Base-by-base conservation (phyloP, 2,113 vertebrate species). In the Odontophorus gujanensis region DNA sequence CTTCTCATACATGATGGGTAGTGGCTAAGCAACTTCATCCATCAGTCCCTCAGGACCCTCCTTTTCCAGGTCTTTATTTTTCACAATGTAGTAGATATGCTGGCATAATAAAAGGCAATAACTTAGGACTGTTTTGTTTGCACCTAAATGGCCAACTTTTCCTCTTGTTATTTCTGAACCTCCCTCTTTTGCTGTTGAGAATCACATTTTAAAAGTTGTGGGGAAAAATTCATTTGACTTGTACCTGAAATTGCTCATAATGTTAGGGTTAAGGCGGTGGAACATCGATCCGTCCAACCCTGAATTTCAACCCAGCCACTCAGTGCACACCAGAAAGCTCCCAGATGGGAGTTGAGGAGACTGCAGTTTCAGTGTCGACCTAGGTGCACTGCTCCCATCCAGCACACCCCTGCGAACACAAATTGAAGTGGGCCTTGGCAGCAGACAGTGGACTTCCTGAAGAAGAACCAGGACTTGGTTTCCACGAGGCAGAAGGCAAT, bases 51-150 rank as follows among this genome's bases (percentile, higher is more conserved):
- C 24, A 26, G 36, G 14, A 62, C 24, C 24, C 15, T 63, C 36
- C 36, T 63, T 63, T 63, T 7, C 51, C 78, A 87, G 7, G n/a
- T 77, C 63, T 91, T 74, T 81, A 4, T 91, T 93, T 93, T 92
- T 40, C 65, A 83, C 13, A 30, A 42, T 26, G 63, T 21, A 42
- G 78, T 32, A 85, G 45, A 82, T 43, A 18, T 67, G 34, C 50
- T 61, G 25, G 57, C 73, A 32, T 43, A 87, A 62, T 45, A 26
- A 80, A 59, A 83, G 32, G 47, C 32, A 51, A 73, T n/a, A 74
- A 80, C 69, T 92, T 83, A 79, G 22, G 22, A 77, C 22, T 77
- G 0, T 67, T 92, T 85, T 75, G 30, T 28, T 75, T 63, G 40
- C 18, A 63, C 67, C 51, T 74, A n/a, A n/a, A 57, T 43, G 55